A percentile compares a stretch with the other conserved stretches of the same genome.
Evolutionary conservation across 2,113 vertebrate genomes (phyloP).

Genomic region (Pelecanus crispus): DNA sequence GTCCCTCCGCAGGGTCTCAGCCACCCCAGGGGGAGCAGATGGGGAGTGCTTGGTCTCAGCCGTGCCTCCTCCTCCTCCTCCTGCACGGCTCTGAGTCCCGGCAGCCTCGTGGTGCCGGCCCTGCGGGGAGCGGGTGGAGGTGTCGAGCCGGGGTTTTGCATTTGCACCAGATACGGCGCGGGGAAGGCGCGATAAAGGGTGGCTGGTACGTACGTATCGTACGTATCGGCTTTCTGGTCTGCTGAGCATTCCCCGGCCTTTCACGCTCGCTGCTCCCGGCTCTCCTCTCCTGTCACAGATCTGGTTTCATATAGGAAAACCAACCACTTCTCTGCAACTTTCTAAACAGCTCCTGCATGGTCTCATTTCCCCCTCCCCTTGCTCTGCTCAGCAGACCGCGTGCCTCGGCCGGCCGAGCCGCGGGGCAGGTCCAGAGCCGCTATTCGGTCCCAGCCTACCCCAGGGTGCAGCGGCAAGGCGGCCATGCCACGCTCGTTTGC

Average conservation of each 20-base stretch:
- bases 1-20: neutral
- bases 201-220: rapidly evolving
- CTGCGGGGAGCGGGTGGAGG: rapidly evolving
- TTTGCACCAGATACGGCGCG: rapidly evolving
- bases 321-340: neutral
- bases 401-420: neutral
- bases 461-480: rapidly evolving
- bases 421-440: neutral
- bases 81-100: rapidly evolving
- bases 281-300: neutral
- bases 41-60: rapidly evolving
- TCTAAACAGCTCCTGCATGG: neutral
- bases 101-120: neutral
- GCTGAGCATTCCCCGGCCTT: neutral
- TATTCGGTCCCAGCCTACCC: neutral
- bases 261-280: neutral
- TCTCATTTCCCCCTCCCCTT: no score
- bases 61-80: neutral
- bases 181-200: neutral
- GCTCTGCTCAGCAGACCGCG: neutral
- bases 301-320: neutral
- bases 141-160: neutral
- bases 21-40: neutral
- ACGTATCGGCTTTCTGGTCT: neutral
- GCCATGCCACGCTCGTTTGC: neutral